A percentile compares a stretch with the other conserved stretches of the same genome.
Evolutionary conservation across 2,888 invertebrate genomes (phyloP).

Genomic region (Ochropacha duplaris): DNA sequence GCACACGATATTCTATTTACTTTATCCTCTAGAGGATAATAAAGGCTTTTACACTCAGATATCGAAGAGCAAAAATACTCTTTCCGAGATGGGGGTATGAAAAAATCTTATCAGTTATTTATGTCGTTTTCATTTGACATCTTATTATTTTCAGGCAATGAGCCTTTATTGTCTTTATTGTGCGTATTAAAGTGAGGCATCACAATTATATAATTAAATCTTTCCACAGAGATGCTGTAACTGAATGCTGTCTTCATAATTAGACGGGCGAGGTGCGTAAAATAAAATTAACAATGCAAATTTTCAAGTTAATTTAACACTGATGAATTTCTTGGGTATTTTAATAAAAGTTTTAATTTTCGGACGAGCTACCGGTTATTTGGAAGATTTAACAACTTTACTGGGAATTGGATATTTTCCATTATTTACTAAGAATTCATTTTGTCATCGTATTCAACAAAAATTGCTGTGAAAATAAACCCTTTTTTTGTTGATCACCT

Average conservation of each 20-base stretch:
- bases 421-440: not conserved
- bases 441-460: not conserved
- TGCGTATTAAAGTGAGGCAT: slow-evolving; percentile 10
- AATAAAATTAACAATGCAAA: slow-evolving; percentile 70
- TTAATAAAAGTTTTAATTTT: slow-evolving; percentile 56
- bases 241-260: slow-evolving; percentile 51
- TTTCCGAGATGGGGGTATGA: too few species aligned
- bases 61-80: too few species aligned
- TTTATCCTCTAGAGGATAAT: too few species aligned
- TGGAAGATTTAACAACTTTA: not conserved
- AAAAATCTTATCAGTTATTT: not conserved
- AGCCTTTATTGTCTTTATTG: slow-evolving; percentile 8
- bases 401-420: not conserved
- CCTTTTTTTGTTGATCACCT: too few species aligned
- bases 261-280: slow-evolving; percentile 55
- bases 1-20: too few species aligned
- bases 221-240: slow-evolving; percentile 28
- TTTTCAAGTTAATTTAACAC: slow-evolving; percentile 59
- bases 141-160: slow-evolving; percentile 7
- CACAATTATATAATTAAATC: slow-evolving; percentile 32
- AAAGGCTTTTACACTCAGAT: too few species aligned
- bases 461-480: too few species aligned
- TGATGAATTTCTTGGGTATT: slow-evolving; percentile 60
- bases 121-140: not conserved
- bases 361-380: slow-evolving; percentile 31